Base-by-base conservation (phyloP, 35 echinoderm and acorn worm species). In the Diadema setosum region DNA sequence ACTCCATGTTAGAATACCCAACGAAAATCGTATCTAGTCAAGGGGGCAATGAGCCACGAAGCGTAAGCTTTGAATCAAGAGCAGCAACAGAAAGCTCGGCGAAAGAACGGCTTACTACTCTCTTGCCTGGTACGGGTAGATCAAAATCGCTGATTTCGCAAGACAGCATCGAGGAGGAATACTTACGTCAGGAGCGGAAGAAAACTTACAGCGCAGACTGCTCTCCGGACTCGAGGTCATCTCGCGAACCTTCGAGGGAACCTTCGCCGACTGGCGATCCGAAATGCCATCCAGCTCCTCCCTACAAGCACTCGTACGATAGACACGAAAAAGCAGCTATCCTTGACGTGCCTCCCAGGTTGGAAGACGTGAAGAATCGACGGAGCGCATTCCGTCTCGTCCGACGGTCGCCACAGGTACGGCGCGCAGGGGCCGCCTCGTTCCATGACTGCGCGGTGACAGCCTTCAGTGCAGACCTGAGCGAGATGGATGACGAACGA, bases 141-240 rank as follows among this genome's bases (percentile, higher is more conserved):
- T 93, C 95, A 87, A 49, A 84, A 34, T 58, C 74, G 27, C 81
- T 99, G 4, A 74, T 88, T 0, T 86, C 85, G 0, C 89, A 94
- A 63, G 93, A 99, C 37, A 99, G 96, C 85, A 88, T 99, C 36
- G 96, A 99, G 88, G 96, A 99, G 26, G 93, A 99, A 46, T 89
- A 92, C 61, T 70, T 93, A 26, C 92, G 90, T 42, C 46, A 82
- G 17, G 96, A 95, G 58, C 81, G 81, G 8, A 82, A 73, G 36
- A 87, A 86, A 30, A 58, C 25, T 5, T 83, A 82, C 18, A 93
- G 80, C 2, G 84, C 86, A 48, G 78, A 65, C 16, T 80, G 87
- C 49, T 58, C 87, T 23, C 86, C 87, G 27, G 61, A 60, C 40
- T 82, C 81, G 69, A 45, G 27, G 46, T 39, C 82, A 15, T 56